Evolutionary conservation across 2,888 invertebrate species (phyloP).

Genomic region (Alsophila aescularia): DNA sequence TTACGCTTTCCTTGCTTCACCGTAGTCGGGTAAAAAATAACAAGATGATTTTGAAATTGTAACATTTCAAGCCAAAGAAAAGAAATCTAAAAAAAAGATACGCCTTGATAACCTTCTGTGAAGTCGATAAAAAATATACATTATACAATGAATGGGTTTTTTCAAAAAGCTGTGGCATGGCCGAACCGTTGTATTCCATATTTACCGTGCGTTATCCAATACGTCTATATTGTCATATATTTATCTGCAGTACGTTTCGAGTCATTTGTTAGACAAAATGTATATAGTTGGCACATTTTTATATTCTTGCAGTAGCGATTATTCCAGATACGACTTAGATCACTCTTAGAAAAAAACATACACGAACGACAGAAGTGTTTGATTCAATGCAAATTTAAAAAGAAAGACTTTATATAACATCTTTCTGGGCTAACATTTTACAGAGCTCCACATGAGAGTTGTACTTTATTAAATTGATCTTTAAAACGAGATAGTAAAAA

Average conservation of each 20-base stretch:
- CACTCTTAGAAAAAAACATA: conserved; percentile 37
- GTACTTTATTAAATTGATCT: conserved; percentile 9
- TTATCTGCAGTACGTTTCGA: neutral
- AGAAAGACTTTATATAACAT: conserved; percentile 34
- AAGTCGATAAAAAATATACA: too few relatives aligned
- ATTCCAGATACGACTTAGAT: neutral
- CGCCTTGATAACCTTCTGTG: too few relatives aligned
- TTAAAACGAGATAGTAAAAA: conserved; percentile 30
- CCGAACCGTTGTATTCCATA: neutral
- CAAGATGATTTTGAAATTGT: too few relatives aligned
- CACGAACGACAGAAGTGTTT: conserved; percentile 50
- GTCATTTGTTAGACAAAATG: neutral
- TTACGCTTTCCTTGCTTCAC: too few relatives aligned
- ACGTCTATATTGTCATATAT: too few relatives aligned
- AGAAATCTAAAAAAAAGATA: too few relatives aligned
- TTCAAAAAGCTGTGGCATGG: neutral
- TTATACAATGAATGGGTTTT: neutral
- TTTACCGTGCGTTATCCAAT: conserved; percentile 2
- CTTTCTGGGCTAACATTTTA: neutral
- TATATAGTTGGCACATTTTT: neutral
- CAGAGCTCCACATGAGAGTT: neutral
- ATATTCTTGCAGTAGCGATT: neutral
- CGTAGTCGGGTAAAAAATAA: too few relatives aligned
- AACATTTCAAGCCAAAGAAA: too few relatives aligned
- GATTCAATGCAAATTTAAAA: conserved; percentile 60